A percentile compares a stretch with the other conserved stretches of the same genome.
These are phyloP conservation scores for Leptopilina syphax DNA, from an alignment of 2,888 invertebrate genomes.

Conservation along the genomic window DNA sequence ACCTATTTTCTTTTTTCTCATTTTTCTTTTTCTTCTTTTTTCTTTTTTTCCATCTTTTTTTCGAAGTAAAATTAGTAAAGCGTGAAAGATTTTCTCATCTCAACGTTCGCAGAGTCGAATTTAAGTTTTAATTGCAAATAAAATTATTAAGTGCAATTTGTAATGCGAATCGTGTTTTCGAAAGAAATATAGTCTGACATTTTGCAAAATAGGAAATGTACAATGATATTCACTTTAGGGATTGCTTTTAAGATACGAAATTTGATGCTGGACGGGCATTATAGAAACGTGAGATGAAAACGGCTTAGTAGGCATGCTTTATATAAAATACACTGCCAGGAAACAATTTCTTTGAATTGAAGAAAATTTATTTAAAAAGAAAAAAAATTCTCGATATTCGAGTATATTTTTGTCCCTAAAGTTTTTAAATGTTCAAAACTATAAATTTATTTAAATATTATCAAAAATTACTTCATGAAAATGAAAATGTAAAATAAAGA, in stretches of 20 bases:
- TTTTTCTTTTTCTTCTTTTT: no score
- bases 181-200: neutral
- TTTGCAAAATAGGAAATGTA: neutral
- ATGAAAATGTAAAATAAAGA: no score
- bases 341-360: neutral
- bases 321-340: neutral
- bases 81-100: neutral
- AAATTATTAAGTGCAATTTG: neutral
- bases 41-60: neutral
- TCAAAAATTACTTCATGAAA: no score
- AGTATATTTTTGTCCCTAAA: no score
- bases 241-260: constrained; percentile 21
- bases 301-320: neutral
- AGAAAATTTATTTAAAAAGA: neutral
- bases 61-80: neutral
- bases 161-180: neutral
- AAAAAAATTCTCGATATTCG: no score
- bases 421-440: no score
- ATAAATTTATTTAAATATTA: no score
- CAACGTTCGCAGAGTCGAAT: neutral
- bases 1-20: no score
- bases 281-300: constrained; percentile 10
- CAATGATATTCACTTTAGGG: constrained; percentile 11
- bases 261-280: neutral
- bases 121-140: neutral